Base-by-base conservation (phyloP, 1,140 invertebrate species). In the Sitophilus oryzae region DNA sequence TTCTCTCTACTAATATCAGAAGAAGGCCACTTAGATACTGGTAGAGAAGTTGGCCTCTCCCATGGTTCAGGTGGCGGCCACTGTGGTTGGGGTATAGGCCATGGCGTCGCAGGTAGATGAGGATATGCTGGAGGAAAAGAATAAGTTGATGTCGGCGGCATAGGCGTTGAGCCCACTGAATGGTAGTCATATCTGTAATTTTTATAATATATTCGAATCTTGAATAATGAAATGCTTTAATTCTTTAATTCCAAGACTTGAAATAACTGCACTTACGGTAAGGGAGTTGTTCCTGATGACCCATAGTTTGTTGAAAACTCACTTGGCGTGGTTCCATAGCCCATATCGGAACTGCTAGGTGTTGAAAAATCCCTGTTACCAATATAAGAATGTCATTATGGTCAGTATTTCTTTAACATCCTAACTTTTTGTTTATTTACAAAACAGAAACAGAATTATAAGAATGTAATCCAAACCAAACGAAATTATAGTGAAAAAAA, bases 281-380 rank as follows among this genome's bases (percentile, higher is more conserved):
- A 60, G 4, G 68, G 68, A 21, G 68, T 70, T 10, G 64, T 66
- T n/a, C 60, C 60, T 5, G 66, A 51, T 8, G 66, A 69, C 4
- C 64, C 66, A 30, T 73, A 78, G 56, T 67, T 73, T 14, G 70
- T 66, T 8, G 76, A 73, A 61, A 74, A 79, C 60, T 79, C 78
- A 61, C 76, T 79, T 2, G 73, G 73, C n/a, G 73, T 73, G 0
- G 78, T 77, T 1, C 68, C 73, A 54, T 79, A 80, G 16, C 77
- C 75, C 50, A 79, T 65, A 64, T 79, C 78, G 51, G 74, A 73
- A 8, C 76, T 77, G 43, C 73, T 67, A 10, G 78, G 77, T 1
- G 78, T 79, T 3, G 76, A 63, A 63, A 75, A 79, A 48, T 79
- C 77, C 47, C 61, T 50, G 19, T n/a, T n/a, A n/a, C n/a, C n/a